Evolutionary conservation across 64 coral and sea anemone genomes (phyloP).

Genomic region (Montipora capricornis): DNA sequence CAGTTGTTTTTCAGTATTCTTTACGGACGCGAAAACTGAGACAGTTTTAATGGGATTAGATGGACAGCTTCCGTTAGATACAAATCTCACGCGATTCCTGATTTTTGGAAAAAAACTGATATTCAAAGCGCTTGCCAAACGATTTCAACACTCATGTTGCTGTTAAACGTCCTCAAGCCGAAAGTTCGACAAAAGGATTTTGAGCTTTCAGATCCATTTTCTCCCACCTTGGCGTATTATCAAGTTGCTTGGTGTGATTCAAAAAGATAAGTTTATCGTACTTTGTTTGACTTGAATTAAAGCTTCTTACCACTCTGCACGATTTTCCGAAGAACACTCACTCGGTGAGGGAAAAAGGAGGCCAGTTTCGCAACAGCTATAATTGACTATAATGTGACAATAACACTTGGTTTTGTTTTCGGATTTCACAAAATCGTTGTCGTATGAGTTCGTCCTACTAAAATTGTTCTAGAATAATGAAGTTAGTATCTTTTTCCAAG

Average conservation of each 20-base stretch:
- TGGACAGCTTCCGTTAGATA: constrained; percentile 28
- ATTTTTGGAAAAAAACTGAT: not conserved
- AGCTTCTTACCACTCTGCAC: not conserved
- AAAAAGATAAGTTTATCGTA: not conserved
- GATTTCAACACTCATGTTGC: not conserved
- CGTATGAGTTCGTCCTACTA: not conserved
- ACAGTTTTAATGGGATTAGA: constrained; percentile 39
- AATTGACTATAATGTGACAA: not conserved
- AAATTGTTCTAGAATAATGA: not conserved
- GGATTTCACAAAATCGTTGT: not conserved
- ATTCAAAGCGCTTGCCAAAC: not conserved
- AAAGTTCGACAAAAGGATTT: not conserved
- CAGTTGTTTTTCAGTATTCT: not conserved
- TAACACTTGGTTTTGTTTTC: constrained; percentile 3
- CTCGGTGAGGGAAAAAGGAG: not conserved
- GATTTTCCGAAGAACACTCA: not conserved
- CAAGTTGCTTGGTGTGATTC: not conserved
- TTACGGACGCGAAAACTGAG: not conserved
- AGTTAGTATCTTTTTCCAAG: not conserved
- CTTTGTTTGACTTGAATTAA: constrained; percentile 11
- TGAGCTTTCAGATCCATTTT: not conserved
- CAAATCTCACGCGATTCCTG: constrained; percentile 26
- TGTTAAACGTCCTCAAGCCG: not conserved
- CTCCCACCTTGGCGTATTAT: not conserved
- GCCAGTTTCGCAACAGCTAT: not conserved